phyloP scores from a whole-genome alignment of 2,888 invertebrate genomes.

The Phalera bucephala region DNA sequence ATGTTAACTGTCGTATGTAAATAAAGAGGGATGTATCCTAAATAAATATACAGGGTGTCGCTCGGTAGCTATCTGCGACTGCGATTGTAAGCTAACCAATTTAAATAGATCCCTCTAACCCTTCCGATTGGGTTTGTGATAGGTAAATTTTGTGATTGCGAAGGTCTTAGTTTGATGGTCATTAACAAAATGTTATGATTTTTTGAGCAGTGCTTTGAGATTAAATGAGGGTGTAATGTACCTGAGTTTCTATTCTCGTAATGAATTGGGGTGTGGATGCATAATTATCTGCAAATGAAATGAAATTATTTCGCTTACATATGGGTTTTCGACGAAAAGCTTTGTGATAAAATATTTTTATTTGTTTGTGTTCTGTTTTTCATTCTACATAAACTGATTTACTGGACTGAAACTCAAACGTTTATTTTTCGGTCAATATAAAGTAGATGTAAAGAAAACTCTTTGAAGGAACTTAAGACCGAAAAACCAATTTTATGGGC shows the following conservation, averaged over 20 bases:
- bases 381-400: too few relatives aligned
- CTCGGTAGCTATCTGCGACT: conserved; percentile 52
- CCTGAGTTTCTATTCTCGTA: conserved; percentile 21
- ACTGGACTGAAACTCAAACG: too few relatives aligned
- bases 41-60: conserved; percentile 74
- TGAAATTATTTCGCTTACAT: not conserved
- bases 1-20: conserved; percentile 49
- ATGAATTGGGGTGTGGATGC: conserved; percentile 12
- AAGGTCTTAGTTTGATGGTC: conserved; percentile 36
- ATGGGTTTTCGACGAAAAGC: too few relatives aligned
- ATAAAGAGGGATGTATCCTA: conserved; percentile 73
- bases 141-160: conserved; percentile 13
- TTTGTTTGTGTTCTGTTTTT: too few relatives aligned
- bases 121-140: conserved; percentile 15
- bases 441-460: too few relatives aligned
- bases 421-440: too few relatives aligned
- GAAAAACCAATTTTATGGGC: too few relatives aligned
- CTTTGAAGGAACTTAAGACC: too few relatives aligned
- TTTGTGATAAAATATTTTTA: too few relatives aligned
- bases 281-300: not conserved
- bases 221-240: conserved; percentile 33
- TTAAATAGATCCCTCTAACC: conserved; percentile 42
- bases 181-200: conserved; percentile 46
- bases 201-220: conserved; percentile 42
- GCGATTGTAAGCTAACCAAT: conserved; percentile 49